Percentiles rank a stretch among this genome's conserved stretches.
phyloP scores from a whole-genome alignment of 2,113 vertebrate species.

The Promerops cafer region DNA sequence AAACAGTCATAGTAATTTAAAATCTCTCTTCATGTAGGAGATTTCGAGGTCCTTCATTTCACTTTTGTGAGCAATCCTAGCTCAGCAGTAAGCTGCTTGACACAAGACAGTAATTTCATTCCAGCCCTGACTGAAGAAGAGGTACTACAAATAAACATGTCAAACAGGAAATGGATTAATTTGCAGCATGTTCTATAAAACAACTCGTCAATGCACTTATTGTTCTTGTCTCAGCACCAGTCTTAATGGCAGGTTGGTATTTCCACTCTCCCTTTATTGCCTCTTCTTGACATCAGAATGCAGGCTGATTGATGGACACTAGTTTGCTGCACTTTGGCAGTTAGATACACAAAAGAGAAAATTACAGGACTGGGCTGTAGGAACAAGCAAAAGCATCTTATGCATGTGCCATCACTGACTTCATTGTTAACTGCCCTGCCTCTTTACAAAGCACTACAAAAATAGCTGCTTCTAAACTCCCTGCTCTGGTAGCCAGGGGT shows the following conservation, averaged over 20 bases:
- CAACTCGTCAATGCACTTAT: not conserved
- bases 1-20: not conserved
- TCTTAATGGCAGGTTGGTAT: constrained; percentile 8
- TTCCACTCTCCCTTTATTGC: constrained; percentile 4
- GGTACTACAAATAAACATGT: not conserved
- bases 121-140: not conserved
- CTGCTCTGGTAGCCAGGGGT: not conserved
- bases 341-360: not conserved
- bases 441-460: not conserved
- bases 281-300: constrained; percentile 1
- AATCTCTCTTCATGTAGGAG: not conserved
- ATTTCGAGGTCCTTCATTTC: not conserved
- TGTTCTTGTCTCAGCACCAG: not conserved
- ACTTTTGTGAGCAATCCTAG: not conserved
- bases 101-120: not conserved
- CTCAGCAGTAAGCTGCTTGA: not conserved
- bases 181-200: not conserved
- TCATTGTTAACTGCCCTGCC: not conserved
- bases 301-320: not conserved
- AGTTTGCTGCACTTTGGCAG: not conserved
- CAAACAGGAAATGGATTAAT: constrained; percentile 20
- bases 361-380: not conserved
- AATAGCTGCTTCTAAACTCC: not conserved
- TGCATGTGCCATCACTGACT: not conserved
- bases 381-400: not conserved